phyloP scores from a whole-genome alignment of 2,797 vertebrate genomes.

The Lindbergichthys nudifrons region DNA sequence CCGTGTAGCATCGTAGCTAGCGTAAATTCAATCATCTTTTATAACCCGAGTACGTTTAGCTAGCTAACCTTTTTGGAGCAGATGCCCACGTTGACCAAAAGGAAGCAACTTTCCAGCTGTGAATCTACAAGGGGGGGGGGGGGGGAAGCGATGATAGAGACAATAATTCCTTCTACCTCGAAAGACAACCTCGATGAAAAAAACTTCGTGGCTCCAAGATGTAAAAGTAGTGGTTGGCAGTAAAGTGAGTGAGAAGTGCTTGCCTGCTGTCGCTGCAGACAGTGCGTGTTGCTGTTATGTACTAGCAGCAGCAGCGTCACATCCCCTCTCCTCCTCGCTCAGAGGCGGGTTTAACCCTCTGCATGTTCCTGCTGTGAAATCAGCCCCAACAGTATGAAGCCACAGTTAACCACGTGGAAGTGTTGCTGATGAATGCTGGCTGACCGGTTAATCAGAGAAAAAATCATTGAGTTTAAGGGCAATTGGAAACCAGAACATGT shows the following conservation, averaged over 20 bases:
- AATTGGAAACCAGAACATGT: too few species aligned
- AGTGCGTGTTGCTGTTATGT: constrained; percentile 72
- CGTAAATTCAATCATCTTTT: background rate
- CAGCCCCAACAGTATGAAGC: background rate
- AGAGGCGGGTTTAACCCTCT: constrained; percentile 61
- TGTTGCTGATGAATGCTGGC: too few species aligned
- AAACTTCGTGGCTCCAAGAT: constrained; percentile 22
- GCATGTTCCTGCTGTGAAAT: background rate
- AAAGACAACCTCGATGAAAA: constrained; percentile 17
- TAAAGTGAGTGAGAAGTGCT: constrained; percentile 31
- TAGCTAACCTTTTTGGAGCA: constrained; percentile 43
- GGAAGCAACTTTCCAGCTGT: constrained; percentile 67
- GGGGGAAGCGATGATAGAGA: fast-evolving
- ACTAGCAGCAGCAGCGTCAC: constrained; percentile 66
- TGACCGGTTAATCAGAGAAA: too few species aligned
- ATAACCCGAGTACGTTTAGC: constrained; percentile 12
- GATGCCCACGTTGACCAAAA: constrained; percentile 71
- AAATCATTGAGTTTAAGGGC: too few species aligned
- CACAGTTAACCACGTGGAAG: background rate
- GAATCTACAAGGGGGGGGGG: background rate
- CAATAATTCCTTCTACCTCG: constrained; percentile 27
- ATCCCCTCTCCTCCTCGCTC: constrained; percentile 44
- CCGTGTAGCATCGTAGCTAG: fast-evolving
- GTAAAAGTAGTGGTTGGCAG: constrained; percentile 14
- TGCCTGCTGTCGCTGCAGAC: constrained; percentile 49